A percentile compares a stretch with the other conserved stretches of the same genome.
Evolutionary conservation across 2,797 vertebrate genomes (phyloP).

Genomic region (Psittacula derbiana): DNA sequence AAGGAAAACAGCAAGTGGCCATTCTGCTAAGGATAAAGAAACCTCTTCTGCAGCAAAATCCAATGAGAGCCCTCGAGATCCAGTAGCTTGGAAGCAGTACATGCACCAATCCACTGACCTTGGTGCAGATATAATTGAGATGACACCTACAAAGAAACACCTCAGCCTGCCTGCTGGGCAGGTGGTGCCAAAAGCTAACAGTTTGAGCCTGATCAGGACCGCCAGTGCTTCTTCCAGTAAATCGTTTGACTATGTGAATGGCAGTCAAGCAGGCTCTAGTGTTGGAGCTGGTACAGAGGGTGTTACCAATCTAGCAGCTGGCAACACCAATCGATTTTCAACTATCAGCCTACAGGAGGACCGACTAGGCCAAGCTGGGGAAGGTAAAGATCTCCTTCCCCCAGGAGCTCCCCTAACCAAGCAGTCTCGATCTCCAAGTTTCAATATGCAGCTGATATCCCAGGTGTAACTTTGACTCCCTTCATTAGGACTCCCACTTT

Average conservation of each 20-base stretch:
- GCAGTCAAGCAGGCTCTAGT: conserved; percentile 80
- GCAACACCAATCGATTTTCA: conserved; percentile 86
- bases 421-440: conserved; percentile 97
- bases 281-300: conserved; percentile 72
- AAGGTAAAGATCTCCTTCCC: conserved; percentile 88
- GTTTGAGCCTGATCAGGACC: conserved; percentile 86
- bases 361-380: conserved; percentile 84
- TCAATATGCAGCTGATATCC: conserved; percentile 99
- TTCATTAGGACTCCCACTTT: conserved; percentile 49
- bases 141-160: conserved; percentile 92
- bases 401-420: conserved; percentile 90
- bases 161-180: conserved; percentile 88
- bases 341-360: conserved; percentile 95
- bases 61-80: conserved; percentile 77
- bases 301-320: conserved; percentile 75
- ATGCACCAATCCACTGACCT: conserved; percentile 76
- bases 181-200: conserved; percentile 80
- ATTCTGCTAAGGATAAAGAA: conserved; percentile 80
- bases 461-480: conserved; percentile 85
- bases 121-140: conserved; percentile 83
- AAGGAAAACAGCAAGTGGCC: conserved; percentile 79
- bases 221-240: conserved; percentile 95
- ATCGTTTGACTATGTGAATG: conserved; percentile 94
- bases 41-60: conserved; percentile 71
- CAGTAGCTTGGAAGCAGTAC: conserved; percentile 77